Base-by-base conservation (phyloP, 2,113 vertebrate species). In the Natator depressus region DNA sequence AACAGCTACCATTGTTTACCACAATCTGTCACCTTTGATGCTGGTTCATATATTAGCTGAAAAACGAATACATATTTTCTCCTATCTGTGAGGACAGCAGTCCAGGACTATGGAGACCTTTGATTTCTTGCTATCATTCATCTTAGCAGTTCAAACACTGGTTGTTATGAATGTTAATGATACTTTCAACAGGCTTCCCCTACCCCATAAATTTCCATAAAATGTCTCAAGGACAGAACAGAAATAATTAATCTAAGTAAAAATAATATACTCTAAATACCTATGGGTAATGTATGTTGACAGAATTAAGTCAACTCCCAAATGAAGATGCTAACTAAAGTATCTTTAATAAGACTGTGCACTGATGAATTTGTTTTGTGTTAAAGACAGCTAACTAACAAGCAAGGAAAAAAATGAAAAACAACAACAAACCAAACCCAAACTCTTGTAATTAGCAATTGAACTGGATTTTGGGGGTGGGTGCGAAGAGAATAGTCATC, bases 231-330 rank as follows among this genome's bases (percentile, higher is more conserved):
- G 47, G 89, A 88, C 89, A 95, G 19, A 95, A 83, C 6, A 92
- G 31, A 91, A 93, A 88, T 84, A 93, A 83, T 86, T 96, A 94
- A 88, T 65, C 83, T 82, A 84, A 88, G 38, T 55, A 85, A 94
- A 80, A 47, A 95, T n/a, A 7, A 79, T 49, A 85, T 83, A 83
- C 86, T 88, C 89, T 91, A 80, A 84, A 55, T 93, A 95, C 89
- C 80, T 88, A 59, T 55, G 80, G 69, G 55, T 55, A 80, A 17
- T 22, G 20, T 16, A 47, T 5, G 31, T 47, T 92, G 91, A 87
- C 84, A 94, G 91, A 86, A 94, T 90, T 29, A 76, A 91, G 93
- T 95, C 84, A 97, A 29, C 65, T 16, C 8, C 85, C 59, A 93
- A 95, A 91, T 88, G 79, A 95, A 94, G 89, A 89, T 87, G 42